phyloP scores from a whole-genome alignment of 2,888 invertebrate genomes.

The Lithodes maja region DNA sequence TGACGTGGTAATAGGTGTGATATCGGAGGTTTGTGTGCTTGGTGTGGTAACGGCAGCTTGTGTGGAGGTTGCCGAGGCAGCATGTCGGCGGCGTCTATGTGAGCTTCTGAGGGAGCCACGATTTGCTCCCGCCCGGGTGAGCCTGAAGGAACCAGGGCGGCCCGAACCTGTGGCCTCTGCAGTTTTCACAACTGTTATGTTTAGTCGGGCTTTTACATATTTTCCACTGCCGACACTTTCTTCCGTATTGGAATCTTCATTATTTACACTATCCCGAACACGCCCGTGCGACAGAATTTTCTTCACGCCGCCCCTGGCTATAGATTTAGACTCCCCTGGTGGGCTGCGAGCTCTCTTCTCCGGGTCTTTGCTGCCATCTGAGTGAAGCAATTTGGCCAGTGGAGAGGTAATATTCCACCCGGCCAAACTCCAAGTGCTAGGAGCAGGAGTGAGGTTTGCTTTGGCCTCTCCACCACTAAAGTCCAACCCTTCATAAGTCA shows the following conservation, averaged over 20 bases:
- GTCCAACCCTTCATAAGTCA: conserved; percentile 55
- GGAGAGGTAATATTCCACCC: conserved; percentile 38
- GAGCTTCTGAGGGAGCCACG: conserved; percentile 38
- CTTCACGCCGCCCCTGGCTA: conserved; percentile 44
- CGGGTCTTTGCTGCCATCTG: conserved; percentile 5
- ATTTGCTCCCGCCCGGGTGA: conserved; percentile 28
- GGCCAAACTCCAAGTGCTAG: conserved; percentile 32
- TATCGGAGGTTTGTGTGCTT: background rate
- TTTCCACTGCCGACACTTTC: conserved; percentile 4
- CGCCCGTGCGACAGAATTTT: conserved; percentile 41
- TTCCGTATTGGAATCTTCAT: background rate
- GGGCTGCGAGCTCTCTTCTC: conserved; percentile 3
- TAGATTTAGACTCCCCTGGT: conserved; percentile 36
- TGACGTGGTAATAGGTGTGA: background rate
- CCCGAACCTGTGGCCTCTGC: conserved; percentile 36
- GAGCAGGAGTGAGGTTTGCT: background rate
- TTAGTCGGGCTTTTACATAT: conserved; percentile 54
- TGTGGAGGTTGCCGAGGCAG: background rate
- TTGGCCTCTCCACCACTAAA: conserved; percentile 28
- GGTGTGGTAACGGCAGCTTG: background rate
- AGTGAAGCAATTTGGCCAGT: conserved; percentile 14
- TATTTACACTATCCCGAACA: conserved; percentile 28
- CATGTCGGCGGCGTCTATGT: conserved; percentile 25
- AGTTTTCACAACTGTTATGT: conserved; percentile 58
- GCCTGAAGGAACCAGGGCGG: conserved; percentile 41